These are phyloP conservation scores for Coilia nasus DNA, from an alignment of 2,797 vertebrate species.

Conservation along the genomic window DNA sequence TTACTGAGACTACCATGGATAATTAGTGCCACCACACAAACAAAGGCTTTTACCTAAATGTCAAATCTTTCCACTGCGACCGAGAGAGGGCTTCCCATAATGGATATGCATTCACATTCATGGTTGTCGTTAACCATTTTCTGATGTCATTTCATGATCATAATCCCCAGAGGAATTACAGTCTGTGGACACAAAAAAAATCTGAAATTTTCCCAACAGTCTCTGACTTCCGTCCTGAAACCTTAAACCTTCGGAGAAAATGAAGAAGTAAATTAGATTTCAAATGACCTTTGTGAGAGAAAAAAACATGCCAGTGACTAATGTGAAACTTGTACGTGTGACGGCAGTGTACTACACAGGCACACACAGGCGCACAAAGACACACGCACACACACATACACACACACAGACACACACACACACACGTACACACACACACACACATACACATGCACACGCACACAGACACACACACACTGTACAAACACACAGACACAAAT, in stretches of 20 bases:
- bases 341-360: too few relatives aligned
- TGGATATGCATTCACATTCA: not conserved
- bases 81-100: not conserved
- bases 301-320: slow-evolving; percentile 15
- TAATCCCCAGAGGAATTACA: not conserved
- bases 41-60: not conserved
- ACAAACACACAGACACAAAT: not conserved
- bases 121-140: not conserved
- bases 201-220: not conserved
- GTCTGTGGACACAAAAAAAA: not conserved
- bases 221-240: not conserved
- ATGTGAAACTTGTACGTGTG: not conserved
- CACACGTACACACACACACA: not conserved
- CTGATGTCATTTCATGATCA: not conserved
- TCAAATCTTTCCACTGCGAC: not conserved
- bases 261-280: not conserved
- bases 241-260: not conserved
- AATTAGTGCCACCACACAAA: not conserved
- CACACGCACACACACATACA: too few relatives aligned
- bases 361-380: too few relatives aligned
- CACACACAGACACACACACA: not conserved
- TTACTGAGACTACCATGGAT: not conserved
- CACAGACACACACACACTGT: slow-evolving; percentile 3
- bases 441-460: not conserved
- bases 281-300: not conserved